Evolutionary conservation across 23 tunicate genomes (phyloP).

Genomic region (Botrylloides violaceus): DNA sequence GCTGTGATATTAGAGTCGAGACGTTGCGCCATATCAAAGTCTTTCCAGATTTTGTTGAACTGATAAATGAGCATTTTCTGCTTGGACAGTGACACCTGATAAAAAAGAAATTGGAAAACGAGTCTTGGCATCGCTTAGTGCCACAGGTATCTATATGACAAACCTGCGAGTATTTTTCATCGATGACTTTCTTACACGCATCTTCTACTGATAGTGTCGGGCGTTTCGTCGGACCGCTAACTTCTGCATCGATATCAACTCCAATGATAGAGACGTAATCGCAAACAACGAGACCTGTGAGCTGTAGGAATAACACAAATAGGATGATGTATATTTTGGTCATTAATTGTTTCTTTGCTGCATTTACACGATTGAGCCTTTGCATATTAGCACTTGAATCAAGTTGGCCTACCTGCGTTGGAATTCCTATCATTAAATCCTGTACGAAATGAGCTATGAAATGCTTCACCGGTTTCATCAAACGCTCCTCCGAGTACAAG

Average conservation of each 20-base stretch:
- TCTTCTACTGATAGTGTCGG: conserved; percentile 9
- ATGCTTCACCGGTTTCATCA: conserved; percentile 82
- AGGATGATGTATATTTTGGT: too few species aligned
- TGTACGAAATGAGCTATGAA: conserved; percentile 87
- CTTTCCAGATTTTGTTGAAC: conserved; percentile 79
- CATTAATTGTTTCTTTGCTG: too few species aligned
- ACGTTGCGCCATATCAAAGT: conserved; percentile 58
- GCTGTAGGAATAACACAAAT: conserved; percentile 18
- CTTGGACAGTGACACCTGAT: conserved; percentile 42
- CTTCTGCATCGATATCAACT: conserved; percentile 35
- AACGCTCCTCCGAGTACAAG: conserved; percentile 76
- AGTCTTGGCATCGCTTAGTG: not conserved
- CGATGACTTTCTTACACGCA: conserved; percentile 49
- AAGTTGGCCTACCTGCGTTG: conserved; percentile 72
- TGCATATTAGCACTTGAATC: too few species aligned
- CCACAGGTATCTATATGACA: not conserved
- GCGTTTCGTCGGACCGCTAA: not conserved
- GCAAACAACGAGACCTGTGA: conserved; percentile 51
- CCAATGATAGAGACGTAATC: conserved; percentile 38
- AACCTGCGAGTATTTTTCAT: conserved; percentile 63
- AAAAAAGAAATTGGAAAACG: not conserved
- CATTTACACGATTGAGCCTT: too few species aligned
- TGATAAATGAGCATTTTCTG: conserved; percentile 64
- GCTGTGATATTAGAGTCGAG: conserved; percentile 71
- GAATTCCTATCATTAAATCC: conserved; percentile 87